Conservation (phyloP, 2,113 vertebrate genomes). For the Quiscalus mexicanus region DNA sequence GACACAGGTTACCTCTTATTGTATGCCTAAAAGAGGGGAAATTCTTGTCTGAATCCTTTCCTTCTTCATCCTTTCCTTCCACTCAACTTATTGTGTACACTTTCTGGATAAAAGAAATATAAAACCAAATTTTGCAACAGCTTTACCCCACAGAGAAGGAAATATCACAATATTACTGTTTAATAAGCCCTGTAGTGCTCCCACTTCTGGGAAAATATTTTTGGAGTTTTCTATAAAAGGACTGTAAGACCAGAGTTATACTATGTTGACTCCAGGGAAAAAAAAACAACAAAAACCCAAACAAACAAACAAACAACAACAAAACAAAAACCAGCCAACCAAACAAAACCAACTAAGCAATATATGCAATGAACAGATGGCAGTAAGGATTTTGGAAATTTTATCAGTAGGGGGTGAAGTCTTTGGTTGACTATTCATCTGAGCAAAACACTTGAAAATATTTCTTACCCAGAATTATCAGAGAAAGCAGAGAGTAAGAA, state of each 20-base stretch:
- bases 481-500: neutral
- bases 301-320: too few relatives aligned
- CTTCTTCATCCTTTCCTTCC: neutral
- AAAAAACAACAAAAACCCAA: neutral
- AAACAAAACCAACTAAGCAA: too few relatives aligned
- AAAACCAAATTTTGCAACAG: neutral
- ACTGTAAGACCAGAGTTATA: neutral
- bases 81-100: rapidly evolving
- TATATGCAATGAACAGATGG: neutral
- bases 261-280: neutral
- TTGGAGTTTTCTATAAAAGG: neutral
- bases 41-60: neutral
- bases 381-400: neutral
- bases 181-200: neutral
- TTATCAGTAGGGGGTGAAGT: neutral
- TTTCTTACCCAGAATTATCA: neutral
- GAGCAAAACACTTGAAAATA: neutral
- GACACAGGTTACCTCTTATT: neutral
- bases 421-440: neutral
- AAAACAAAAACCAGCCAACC: too few relatives aligned
- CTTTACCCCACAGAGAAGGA: neutral
- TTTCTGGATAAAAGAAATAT: neutral
- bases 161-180: neutral
- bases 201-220: neutral
- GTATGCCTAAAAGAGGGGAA: neutral